phyloP scores from a whole-genome alignment of 2,888 invertebrate genomes.

The Tipula vernalis region DNA sequence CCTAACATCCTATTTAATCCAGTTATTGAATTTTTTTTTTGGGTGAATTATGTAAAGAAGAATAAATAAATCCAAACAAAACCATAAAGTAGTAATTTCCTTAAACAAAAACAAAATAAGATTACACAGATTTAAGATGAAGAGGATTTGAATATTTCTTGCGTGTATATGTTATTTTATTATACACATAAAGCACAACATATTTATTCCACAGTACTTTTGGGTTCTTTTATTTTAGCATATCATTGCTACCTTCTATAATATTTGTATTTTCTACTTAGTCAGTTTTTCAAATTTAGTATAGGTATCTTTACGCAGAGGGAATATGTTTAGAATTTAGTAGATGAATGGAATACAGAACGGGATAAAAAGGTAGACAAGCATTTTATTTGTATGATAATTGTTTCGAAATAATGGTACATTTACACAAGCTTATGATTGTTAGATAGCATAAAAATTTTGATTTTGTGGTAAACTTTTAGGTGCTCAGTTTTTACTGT shows the following conservation, averaged over 20 bases:
- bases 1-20: neutral
- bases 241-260: neutral
- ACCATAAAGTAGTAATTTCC: slow-evolving; percentile 4
- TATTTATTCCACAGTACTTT: neutral
- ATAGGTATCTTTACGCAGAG: neutral
- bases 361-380: neutral
- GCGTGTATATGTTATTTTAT: neutral
- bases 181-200: neutral
- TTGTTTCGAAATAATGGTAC: neutral
- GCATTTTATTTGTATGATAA: neutral
- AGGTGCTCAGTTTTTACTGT: neutral
- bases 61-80: neutral
- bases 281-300: neutral
- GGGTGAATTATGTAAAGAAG: neutral
- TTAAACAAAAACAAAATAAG: slow-evolving; percentile 4
- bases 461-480: neutral
- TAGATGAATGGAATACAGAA: neutral
- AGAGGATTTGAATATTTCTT: neutral
- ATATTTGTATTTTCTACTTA: neutral
- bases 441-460: neutral
- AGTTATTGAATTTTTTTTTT: neutral
- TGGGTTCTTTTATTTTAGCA: neutral
- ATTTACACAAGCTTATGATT: neutral
- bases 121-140: neutral
- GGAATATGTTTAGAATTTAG: neutral